Evolutionary conservation across 2,113 vertebrate species (phyloP).

Genomic region (Marmota monax): DNA sequence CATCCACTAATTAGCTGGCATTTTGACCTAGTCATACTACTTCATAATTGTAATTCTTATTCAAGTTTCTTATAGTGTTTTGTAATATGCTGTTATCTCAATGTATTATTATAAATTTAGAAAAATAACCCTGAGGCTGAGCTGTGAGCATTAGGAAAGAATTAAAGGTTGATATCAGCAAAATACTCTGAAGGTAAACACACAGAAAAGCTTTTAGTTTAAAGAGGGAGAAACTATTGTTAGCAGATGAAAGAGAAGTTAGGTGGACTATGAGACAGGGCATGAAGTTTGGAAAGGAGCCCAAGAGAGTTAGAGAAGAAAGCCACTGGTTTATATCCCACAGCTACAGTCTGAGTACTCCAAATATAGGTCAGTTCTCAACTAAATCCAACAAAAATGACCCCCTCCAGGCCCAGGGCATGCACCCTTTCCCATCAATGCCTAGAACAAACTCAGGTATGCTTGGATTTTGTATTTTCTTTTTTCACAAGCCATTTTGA

Average conservation of each 20-base stretch:
- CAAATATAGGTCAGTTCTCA: not conserved
- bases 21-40: not conserved
- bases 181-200: not conserved
- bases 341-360: not conserved
- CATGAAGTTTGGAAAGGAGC: not conserved
- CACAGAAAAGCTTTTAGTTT: not conserved
- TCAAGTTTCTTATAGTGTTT: not conserved
- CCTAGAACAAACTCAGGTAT: not conserved
- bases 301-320: slow-evolving; percentile 12
- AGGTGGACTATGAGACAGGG: not conserved
- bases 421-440: not conserved
- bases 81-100: not conserved
- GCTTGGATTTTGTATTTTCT: not conserved
- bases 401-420: not conserved
- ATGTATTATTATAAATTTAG: not conserved
- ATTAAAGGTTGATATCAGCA: not conserved
- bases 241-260: not conserved
- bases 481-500: not conserved
- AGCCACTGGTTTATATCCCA: not conserved
- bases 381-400: not conserved
- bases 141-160: not conserved
- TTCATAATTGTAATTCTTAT: not conserved
- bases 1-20: not conserved
- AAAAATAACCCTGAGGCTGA: not conserved
- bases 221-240: not conserved